Conservation (phyloP, 2,797 vertebrate species). For the Odontamblyopus lacepedii region DNA sequence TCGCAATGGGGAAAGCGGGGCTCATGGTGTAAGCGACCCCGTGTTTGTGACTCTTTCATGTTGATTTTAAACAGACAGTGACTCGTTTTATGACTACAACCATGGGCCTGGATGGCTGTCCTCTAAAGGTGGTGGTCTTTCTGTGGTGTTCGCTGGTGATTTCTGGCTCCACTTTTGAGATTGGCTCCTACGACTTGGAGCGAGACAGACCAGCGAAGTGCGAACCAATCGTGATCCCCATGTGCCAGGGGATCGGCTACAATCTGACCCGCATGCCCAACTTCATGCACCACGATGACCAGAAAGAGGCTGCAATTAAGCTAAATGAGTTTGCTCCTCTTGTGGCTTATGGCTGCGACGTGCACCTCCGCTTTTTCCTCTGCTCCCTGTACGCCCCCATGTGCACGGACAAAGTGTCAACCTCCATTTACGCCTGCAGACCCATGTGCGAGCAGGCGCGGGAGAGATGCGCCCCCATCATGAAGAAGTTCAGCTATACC, state of each 20-base stretch:
- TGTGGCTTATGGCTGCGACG: constrained; percentile 94
- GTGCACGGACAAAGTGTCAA: constrained; percentile 97
- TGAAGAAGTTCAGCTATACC: constrained; percentile 95
- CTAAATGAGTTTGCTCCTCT: constrained; percentile 94
- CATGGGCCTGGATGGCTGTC: constrained; percentile 77
- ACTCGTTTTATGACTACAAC: constrained; percentile 26
- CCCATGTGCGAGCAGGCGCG: constrained; percentile 98
- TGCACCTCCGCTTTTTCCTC: constrained; percentile 96
- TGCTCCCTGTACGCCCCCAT: constrained; percentile 98
- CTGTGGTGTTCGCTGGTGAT: constrained; percentile 83
- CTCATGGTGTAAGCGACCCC: constrained; percentile 26
- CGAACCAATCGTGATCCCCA: constrained; percentile 91
- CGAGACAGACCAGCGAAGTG: constrained; percentile 88
- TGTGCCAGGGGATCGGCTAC: constrained; percentile 98
- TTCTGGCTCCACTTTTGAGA: constrained; percentile 82
- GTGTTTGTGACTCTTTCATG: constrained; percentile 31
- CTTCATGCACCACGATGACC: constrained; percentile 92
- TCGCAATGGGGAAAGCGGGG: constrained; percentile 60
- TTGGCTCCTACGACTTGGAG: constrained; percentile 87
- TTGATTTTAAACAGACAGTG: constrained; percentile 14
- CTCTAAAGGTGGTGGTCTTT: constrained; percentile 74
- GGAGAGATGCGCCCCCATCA: constrained; percentile 92
- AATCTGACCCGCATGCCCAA: constrained; percentile 99
- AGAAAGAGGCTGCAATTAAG: constrained; percentile 92
- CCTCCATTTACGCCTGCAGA: constrained; percentile 95